phyloP scores from a whole-genome alignment of 1,140 invertebrate genomes.

The Tetragonula clypearis region DNA sequence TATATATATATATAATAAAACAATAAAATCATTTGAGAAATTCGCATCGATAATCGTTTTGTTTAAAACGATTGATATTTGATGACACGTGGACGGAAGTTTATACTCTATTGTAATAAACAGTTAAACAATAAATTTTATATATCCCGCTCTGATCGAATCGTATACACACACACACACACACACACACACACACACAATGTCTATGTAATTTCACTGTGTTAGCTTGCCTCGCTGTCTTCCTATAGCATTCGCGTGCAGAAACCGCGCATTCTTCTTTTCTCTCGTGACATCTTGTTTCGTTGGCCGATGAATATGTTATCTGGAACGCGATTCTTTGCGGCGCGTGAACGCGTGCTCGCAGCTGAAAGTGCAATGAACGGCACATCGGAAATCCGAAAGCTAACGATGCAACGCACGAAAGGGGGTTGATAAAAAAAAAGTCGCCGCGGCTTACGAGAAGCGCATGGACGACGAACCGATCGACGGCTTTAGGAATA shows the following conservation, averaged over 20 bases:
- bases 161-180: too few relatives aligned
- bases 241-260: neutral
- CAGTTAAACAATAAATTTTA: too few relatives aligned
- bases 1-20: too few relatives aligned
- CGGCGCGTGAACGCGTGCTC: slow-evolving; percentile 16
- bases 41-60: too few relatives aligned
- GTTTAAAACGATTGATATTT: too few relatives aligned
- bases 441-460: slow-evolving; percentile 61
- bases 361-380: slow-evolving; percentile 74
- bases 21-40: too few relatives aligned
- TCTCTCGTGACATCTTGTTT: neutral
- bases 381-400: slow-evolving; percentile 72
- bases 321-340: slow-evolving; percentile 49
- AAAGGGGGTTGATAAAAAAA: slow-evolving; percentile 75
- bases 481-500: slow-evolving; percentile 70
- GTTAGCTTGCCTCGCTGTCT: too few relatives aligned
- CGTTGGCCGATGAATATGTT: slow-evolving; percentile 5
- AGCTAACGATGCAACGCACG: slow-evolving; percentile 43
- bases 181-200: too few relatives aligned
- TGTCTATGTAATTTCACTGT: too few relatives aligned
- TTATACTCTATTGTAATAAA: too few relatives aligned
- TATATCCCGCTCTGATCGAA: too few relatives aligned
- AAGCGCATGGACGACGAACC: slow-evolving; percentile 53
- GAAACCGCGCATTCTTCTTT: slow-evolving; percentile 30
- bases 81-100: too few relatives aligned